Evolutionary conservation across 64 coral and sea anemone species (phyloP).

Genomic region (Actinia equina): DNA sequence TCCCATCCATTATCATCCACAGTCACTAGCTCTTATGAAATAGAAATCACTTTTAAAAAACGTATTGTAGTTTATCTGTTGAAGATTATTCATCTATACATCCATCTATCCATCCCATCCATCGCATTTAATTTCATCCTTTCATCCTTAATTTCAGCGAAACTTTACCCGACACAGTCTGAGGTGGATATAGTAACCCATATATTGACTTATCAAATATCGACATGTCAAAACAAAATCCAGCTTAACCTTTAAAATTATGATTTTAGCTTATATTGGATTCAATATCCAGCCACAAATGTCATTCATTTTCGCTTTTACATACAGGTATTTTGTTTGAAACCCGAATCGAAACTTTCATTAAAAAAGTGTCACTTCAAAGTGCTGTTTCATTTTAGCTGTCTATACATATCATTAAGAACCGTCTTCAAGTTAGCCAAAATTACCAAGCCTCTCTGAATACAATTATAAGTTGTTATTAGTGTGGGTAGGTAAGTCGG

Average conservation of each 20-base stretch:
- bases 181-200: too few species aligned
- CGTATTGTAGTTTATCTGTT: not conserved
- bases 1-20: not conserved
- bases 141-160: not conserved
- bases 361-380: not conserved
- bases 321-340: not conserved
- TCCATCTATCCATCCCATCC: not conserved
- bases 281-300: too few species aligned
- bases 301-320: not conserved
- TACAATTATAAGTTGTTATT: not conserved
- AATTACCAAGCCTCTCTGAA: not conserved
- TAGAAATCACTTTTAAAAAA: not conserved
- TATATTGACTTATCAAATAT: too few species aligned
- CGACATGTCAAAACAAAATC: too few species aligned
- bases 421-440: not conserved
- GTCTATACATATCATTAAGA: too few species aligned
- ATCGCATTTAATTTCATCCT: not conserved
- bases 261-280: too few species aligned
- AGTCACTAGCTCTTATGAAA: too few species aligned
- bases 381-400: not conserved
- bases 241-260: too few species aligned
- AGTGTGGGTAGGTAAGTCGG: not conserved
- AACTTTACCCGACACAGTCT: too few species aligned
- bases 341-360: not conserved
- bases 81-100: not conserved